Evolutionary conservation across 2,888 invertebrate genomes (phyloP), one percentile per base, ranked within the genome.

Genomic region (Pomacea canaliculata): DNA sequence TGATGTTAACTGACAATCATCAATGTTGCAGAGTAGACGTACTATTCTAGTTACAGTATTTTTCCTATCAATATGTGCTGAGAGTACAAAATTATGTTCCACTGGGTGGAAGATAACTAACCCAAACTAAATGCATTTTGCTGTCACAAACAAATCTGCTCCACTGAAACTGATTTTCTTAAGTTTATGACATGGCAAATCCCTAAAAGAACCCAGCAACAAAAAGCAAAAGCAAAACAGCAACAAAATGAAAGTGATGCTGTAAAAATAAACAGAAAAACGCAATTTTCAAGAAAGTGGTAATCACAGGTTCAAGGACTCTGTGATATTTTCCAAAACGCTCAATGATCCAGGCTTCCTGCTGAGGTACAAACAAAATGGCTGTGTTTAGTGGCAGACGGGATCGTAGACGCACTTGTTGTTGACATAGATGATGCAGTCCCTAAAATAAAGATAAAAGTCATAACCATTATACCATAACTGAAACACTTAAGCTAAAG

Each of bases 331-430:
- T 97, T 70, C 99, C 99, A 98, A 99, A 99, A 84, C 99, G 93
- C 91, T 99, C 99, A 0, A 99, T 96, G 79, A 99, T 81, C 91
- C 91, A 91, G 16, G 91, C 97, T 94, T 99, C 98, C 93, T 99
- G 99, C 91, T 99, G 99, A 7, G 99, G 99, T 46, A 99, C 99
- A 93, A 99, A 99, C 94, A 98, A 95, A 76, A 99, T 92, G 80
- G 96, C 92, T 12, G 98, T 98, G 92, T 99, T 99, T 68, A 97
- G 69, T 16, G 88, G 89, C 8, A 84, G 79, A 12, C 82, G 77
- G 18, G 86, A 85, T 49, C 85, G 77, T 65, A 81, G 77, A 10
- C 88, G 81, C 8, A 80, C 78, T 76, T 85, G 84, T 49, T 85
- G 82, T 8, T 79, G 74, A 10, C 80, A 75, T 66, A 78, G 80